Conservation (phyloP, 2,797 vertebrate species). For the Meriones psammophilus region DNA sequence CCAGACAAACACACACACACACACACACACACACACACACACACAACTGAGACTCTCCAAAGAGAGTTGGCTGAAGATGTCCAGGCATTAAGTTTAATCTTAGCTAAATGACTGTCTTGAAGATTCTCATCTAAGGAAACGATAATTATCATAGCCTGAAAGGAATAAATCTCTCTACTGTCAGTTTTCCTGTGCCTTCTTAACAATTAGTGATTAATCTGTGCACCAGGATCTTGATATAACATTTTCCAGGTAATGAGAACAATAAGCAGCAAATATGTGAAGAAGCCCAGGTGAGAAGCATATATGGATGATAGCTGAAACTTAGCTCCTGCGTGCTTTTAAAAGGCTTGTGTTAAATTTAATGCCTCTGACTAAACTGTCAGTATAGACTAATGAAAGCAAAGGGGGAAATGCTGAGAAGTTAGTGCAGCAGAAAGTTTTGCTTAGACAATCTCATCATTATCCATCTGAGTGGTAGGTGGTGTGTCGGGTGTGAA, state of each 20-base stretch:
- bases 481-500: conserved; percentile 50
- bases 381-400: conserved; percentile 61
- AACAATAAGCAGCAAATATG: conserved; percentile 41
- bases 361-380: conserved; percentile 1
- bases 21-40: neutral
- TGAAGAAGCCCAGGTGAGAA: neutral
- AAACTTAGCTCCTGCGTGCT: conserved; percentile 14
- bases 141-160: conserved; percentile 19
- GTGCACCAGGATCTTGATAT: conserved; percentile 15
- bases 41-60: conserved; percentile 27
- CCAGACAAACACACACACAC: neutral
- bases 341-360: neutral
- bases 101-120: conserved; percentile 25
- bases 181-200: neutral
- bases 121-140: conserved; percentile 51
- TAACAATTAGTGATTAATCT: conserved; percentile 42
- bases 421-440: conserved; percentile 67
- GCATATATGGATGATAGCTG: neutral
- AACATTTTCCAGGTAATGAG: conserved; percentile 19
- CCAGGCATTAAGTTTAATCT: conserved; percentile 64
- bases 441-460: conserved; percentile 64
- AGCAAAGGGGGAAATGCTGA: neutral
- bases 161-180: conserved; percentile 7
- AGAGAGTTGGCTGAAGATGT: conserved; percentile 26
- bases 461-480: conserved; percentile 35